Evolutionary conservation across 2,113 vertebrate genomes (phyloP).

Genomic region (Lepisosteus osseus): DNA sequence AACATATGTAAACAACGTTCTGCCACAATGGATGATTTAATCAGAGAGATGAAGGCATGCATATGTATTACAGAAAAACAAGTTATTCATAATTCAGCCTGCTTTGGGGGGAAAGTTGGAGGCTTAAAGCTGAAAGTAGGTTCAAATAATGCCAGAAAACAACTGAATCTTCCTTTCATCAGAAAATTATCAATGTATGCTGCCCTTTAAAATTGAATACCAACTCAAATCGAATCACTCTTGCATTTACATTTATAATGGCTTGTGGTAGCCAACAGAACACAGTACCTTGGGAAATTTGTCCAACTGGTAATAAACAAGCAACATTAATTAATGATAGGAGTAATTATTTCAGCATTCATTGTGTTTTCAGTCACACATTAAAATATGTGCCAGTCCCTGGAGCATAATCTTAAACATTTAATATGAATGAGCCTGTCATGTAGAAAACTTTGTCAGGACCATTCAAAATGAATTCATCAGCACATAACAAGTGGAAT

Average conservation of each 20-base stretch:
- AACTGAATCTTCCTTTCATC: conserved; percentile 60
- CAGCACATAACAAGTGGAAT: too few relatives aligned
- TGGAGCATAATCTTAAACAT: conserved; percentile 39
- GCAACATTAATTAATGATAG: conserved; percentile 65
- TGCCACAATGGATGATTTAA: too few relatives aligned
- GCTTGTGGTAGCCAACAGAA: conserved; percentile 47
- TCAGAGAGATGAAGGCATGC: too few relatives aligned
- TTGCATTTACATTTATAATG: conserved; percentile 48
- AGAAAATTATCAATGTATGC: conserved; percentile 68
- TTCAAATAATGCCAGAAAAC: conserved; percentile 29
- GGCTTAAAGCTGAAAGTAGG: too few relatives aligned
- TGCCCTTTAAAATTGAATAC: conserved; percentile 52
- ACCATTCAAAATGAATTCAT: conserved; percentile 54
- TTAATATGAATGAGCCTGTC: conserved; percentile 53
- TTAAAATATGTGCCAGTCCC: conserved; percentile 11
- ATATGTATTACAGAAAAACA: too few relatives aligned
- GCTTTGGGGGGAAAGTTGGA: too few relatives aligned
- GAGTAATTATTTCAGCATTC: conserved; percentile 56
- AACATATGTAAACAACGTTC: too few relatives aligned
- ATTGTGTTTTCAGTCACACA: conserved; percentile 51
- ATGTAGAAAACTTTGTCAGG: conserved; percentile 43
- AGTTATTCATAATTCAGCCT: too few relatives aligned
- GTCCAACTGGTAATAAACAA: conserved; percentile 61
- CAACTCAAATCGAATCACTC: conserved; percentile 57
- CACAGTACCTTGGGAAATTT: conserved; percentile 64